Evolutionary conservation across 2,113 vertebrate genomes (phyloP).

Genomic region (Riparia riparia): DNA sequence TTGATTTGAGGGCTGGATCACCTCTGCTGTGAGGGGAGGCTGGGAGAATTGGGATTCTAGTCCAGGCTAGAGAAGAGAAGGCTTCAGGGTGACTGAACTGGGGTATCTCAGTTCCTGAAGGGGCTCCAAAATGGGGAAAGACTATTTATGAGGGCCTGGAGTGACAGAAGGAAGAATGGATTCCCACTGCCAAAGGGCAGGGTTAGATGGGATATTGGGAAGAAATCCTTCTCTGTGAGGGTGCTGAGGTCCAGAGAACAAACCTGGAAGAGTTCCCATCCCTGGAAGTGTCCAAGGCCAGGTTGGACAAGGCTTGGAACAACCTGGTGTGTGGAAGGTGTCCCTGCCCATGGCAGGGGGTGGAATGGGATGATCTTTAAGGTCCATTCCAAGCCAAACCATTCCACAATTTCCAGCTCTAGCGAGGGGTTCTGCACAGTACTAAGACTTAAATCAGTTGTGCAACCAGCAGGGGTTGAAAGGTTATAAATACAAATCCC

Average conservation of each 20-base stretch:
- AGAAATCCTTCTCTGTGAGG: not conserved
- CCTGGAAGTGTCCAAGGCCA: not conserved
- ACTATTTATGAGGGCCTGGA: not conserved
- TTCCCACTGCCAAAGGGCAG: not conserved
- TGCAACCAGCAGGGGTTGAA: not conserved
- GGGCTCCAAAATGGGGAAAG: not conserved
- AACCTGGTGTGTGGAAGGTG: rapidly evolving
- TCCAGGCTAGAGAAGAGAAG: not conserved
- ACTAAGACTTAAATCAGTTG: too few species aligned
- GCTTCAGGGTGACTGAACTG: not conserved
- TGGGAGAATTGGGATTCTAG: not conserved
- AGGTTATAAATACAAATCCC: not conserved
- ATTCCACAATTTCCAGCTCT: not conserved
- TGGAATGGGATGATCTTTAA: not conserved
- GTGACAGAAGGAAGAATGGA: not conserved
- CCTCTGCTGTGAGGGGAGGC: not conserved
- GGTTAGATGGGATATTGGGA: not conserved
- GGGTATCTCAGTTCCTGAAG: not conserved
- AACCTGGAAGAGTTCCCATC: not conserved
- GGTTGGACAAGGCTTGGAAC: not conserved
- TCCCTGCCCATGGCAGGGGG: not conserved
- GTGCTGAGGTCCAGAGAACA: not conserved
- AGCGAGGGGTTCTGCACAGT: rapidly evolving
- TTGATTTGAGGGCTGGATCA: not conserved
- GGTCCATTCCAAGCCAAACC: not conserved